These are phyloP conservation scores for Drosophila pseudoananassae DNA, from an alignment of 1,140 invertebrate genomes.

Conservation along the genomic window DNA sequence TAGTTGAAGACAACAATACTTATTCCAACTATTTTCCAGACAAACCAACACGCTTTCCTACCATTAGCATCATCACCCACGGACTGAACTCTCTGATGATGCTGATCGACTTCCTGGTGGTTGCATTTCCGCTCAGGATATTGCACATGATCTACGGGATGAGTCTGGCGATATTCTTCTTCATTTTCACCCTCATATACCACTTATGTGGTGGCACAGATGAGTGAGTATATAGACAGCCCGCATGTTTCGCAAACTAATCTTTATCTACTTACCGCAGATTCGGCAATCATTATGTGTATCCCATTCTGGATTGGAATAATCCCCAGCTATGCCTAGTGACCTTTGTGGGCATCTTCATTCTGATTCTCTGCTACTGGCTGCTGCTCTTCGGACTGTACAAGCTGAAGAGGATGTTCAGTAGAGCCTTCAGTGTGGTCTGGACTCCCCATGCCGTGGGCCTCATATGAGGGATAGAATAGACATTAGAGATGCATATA, in stretches of 20 bases:
- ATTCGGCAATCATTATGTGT: slow-evolving; percentile 87
- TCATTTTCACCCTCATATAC: slow-evolving; percentile 89
- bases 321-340: slow-evolving; percentile 84
- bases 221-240: slow-evolving; percentile 84
- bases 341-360: slow-evolving; percentile 85
- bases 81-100: slow-evolving; percentile 90
- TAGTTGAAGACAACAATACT: too few species aligned
- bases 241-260: slow-evolving; percentile 1
- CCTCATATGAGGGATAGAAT: slow-evolving; percentile 53
- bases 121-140: slow-evolving; percentile 88
- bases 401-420: slow-evolving; percentile 71
- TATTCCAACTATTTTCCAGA: slow-evolving; percentile 32
- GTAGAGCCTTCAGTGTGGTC: slow-evolving; percentile 71
- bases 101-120: slow-evolving; percentile 89
- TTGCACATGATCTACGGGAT: slow-evolving; percentile 89
- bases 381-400: slow-evolving; percentile 56
- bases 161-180: slow-evolving; percentile 87
- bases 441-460: slow-evolving; percentile 78
- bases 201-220: slow-evolving; percentile 89
- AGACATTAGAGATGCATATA: background rate
- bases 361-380: slow-evolving; percentile 84
- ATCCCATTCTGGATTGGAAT: slow-evolving; percentile 89
- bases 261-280: slow-evolving; percentile 77
- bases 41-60: slow-evolving; percentile 71
- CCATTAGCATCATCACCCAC: slow-evolving; percentile 89